Base-by-base conservation (phyloP, 2,113 vertebrate species). In the Phyllostomus discolor region DNA sequence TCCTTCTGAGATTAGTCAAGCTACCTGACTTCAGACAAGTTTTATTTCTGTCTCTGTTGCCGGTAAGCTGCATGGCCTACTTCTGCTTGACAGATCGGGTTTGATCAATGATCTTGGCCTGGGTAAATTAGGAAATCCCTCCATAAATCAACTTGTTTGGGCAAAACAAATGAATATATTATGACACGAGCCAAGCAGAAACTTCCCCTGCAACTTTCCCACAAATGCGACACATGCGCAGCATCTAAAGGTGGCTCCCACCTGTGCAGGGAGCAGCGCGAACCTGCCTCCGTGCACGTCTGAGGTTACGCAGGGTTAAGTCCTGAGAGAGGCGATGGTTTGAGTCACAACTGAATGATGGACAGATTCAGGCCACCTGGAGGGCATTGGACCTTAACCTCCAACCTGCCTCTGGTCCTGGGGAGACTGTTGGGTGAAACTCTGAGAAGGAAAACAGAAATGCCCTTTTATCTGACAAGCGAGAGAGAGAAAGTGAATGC, bases 61-160 rank as follows among this genome's bases (percentile, higher is more conserved):
- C 54, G 87, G 76, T 64, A 88, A 54, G 80, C 38, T 46, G 50
- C 84, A 8, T 41, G 72, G 81, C 64, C 95, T 48, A 10, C 48
- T 91, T 96, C 86, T 94, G 5, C n/a, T 52, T 67, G 84, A 62
- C 73, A 64, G 57, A 78, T 73, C 64, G 54, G 75, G 79, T 97
- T 78, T 94, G 92, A 90, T 91, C 64, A 52, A 62, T 46, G 4
- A 69, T 86, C 91, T 96, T 93, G 81, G 87, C 86, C 48, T 67
- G 41, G 52, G 31, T 76, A 80, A 93, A 88, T 91, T 48, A 81
- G 76, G 75, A 92, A 79, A 90, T 87, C 88, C 84, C 91, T 90
- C 95, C 96, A 91, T 90, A 96, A 95, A 93, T 84, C 80, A 90
- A 88, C 95, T 43, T 95, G 94, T 94, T 94, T 93, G 95, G 95